Evolutionary conservation across 2,888 invertebrate species (phyloP).

Genomic region (Argyra leucocephala): DNA sequence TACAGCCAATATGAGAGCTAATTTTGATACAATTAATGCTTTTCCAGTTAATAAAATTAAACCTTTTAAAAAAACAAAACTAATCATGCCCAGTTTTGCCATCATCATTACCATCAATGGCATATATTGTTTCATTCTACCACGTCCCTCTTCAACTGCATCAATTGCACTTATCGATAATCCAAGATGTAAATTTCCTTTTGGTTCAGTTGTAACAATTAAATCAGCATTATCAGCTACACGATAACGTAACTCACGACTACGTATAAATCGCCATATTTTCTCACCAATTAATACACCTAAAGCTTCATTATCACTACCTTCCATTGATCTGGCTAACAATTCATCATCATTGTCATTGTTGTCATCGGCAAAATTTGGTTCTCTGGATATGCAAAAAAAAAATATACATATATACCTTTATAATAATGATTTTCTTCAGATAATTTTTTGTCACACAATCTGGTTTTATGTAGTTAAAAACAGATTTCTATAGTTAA

Average conservation of each 20-base stretch:
- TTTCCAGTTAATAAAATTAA: conserved; percentile 73
- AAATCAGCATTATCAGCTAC: conserved; percentile 69
- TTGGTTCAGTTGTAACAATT: conserved; percentile 59
- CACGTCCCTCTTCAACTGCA: conserved; percentile 55
- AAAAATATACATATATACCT: too few species aligned
- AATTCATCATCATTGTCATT: conserved; percentile 52
- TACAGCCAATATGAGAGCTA: conserved; percentile 67
- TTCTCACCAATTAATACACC: conserved; percentile 62
- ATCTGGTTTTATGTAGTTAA: too few species aligned
- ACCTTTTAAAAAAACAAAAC: conserved; percentile 70
- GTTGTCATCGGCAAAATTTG: conserved; percentile 26
- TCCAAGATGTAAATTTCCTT: conserved; percentile 52
- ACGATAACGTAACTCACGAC: conserved; percentile 68
- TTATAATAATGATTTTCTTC: too few species aligned
- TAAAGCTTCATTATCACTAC: conserved; percentile 53
- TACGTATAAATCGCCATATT: conserved; percentile 64
- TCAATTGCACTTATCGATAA: conserved; percentile 58
- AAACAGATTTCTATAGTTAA: too few species aligned
- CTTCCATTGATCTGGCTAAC: conserved; percentile 42
- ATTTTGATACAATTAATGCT: conserved; percentile 74
- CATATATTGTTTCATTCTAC: conserved; percentile 62
- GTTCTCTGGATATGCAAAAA: not conserved
- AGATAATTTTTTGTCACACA: too few species aligned
- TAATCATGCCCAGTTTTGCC: conserved; percentile 71
- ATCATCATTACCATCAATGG: conserved; percentile 65